Conservation (phyloP, 2,113 vertebrate species). For the Muntiacus reevesi region DNA sequence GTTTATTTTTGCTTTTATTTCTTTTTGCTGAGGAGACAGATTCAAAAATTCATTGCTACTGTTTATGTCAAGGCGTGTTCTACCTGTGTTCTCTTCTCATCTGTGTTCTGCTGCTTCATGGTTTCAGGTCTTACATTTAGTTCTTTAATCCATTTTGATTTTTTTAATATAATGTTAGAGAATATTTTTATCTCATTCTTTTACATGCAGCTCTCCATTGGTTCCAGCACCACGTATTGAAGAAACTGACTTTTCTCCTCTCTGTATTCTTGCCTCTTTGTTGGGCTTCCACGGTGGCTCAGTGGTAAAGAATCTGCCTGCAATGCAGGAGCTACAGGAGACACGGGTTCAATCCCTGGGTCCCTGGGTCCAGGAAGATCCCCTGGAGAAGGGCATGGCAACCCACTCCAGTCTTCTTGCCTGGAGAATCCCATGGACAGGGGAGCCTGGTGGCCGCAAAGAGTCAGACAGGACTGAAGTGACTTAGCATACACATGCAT, state of each 20-base stretch:
- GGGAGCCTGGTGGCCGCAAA: neutral
- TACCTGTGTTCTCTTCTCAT: neutral
- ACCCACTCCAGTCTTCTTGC: neutral
- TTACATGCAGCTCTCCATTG: neutral
- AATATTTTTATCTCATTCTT: neutral
- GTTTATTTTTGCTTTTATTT: neutral
- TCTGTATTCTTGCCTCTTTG: neutral
- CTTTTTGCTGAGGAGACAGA: neutral
- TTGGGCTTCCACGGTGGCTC: neutral
- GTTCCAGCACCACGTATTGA: neutral
- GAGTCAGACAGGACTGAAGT: neutral
- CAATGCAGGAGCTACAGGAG: neutral
- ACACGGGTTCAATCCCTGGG: neutral
- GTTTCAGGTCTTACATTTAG: neutral
- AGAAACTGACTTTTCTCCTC: neutral
- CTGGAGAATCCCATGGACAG: neutral
- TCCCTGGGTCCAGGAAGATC: neutral
- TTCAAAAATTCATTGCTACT: neutral
- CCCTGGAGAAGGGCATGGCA: neutral
- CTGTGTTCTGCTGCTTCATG: neutral
- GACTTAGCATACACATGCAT: rapidly evolving
- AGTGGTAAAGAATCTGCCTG: neutral
- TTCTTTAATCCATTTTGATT: neutral
- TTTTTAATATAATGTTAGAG: neutral
- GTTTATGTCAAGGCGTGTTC: neutral